Percentiles rank a stretch among this genome's conserved stretches.
Conservation (phyloP, 2,797 vertebrate genomes). For the Todus mexicanus region DNA sequence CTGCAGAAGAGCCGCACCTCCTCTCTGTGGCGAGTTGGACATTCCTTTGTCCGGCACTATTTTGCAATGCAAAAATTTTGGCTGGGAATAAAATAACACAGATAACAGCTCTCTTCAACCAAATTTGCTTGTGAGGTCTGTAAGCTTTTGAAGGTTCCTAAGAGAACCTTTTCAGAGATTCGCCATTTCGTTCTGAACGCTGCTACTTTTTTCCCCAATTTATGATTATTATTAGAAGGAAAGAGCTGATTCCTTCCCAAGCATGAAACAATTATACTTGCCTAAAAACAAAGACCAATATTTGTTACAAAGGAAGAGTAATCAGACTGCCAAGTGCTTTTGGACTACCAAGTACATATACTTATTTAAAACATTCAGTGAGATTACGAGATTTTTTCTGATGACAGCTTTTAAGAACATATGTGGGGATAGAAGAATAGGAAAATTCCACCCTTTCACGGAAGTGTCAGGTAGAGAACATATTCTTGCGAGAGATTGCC, state of each 20-base stretch:
- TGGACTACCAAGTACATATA: not conserved
- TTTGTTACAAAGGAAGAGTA: not conserved
- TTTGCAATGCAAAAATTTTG: not conserved
- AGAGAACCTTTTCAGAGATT: not conserved
- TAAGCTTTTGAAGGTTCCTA: not conserved
- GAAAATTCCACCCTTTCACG: not conserved
- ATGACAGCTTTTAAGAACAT: not conserved
- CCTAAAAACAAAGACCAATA: not conserved
- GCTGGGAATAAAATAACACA: not conserved
- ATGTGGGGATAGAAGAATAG: not conserved
- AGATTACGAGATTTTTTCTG: not conserved
- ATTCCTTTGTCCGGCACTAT: not conserved
- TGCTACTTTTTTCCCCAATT: not conserved
- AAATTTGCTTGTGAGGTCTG: not conserved
- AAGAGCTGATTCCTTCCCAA: not conserved
- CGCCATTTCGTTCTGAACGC: not conserved
- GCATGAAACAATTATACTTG: not conserved
- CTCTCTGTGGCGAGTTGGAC: not conserved
- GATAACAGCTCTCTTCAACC: not conserved
- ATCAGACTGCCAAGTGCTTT: not conserved
- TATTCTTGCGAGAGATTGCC: not conserved
- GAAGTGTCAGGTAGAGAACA: not conserved
- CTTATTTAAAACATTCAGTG: not conserved
- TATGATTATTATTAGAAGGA: not conserved
- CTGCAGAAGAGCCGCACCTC: not conserved